phyloP scores from a whole-genome alignment of 2,888 invertebrate genomes.

The Hymenopus coronatus region DNA sequence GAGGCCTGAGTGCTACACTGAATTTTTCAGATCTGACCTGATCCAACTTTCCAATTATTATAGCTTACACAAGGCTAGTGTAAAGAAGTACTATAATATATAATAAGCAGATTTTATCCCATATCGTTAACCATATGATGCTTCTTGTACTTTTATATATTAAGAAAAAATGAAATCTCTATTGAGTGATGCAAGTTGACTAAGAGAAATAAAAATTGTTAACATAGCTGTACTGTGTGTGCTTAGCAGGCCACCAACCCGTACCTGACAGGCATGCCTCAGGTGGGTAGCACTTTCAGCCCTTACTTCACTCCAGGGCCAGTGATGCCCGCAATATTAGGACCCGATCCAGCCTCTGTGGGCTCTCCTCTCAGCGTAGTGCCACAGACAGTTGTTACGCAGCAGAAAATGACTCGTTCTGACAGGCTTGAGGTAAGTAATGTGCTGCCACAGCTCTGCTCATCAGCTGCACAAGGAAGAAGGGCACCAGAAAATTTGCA shows the following conservation, averaged over 20 bases:
- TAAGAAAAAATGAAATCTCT: neutral
- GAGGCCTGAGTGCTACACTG: no score
- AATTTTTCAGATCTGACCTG: no score
- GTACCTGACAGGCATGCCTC: conserved; percentile 87
- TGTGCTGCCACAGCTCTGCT: conserved; percentile 42
- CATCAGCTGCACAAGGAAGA: neutral
- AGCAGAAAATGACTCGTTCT: conserved; percentile 92
- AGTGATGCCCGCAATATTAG: conserved; percentile 86
- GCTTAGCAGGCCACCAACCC: conserved; percentile 78
- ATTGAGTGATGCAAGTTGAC: neutral
- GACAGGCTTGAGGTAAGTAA: conserved; percentile 92
- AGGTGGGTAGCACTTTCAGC: conserved; percentile 85
- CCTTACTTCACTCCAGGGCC: conserved; percentile 82
- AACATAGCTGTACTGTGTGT: neutral
- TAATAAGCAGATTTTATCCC: neutral
- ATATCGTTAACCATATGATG: neutral
- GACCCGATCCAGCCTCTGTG: conserved; percentile 78
- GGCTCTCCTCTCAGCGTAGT: conserved; percentile 80
- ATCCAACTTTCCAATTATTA: no score
- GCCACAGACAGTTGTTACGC: conserved; percentile 75
- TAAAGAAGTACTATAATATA: no score
- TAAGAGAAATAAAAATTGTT: neutral
- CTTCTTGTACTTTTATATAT: neutral
- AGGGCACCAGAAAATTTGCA: neutral
- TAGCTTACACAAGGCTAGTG: no score